phyloP scores from a whole-genome alignment of 2,888 invertebrate species.

The Eilema griseolum region DNA sequence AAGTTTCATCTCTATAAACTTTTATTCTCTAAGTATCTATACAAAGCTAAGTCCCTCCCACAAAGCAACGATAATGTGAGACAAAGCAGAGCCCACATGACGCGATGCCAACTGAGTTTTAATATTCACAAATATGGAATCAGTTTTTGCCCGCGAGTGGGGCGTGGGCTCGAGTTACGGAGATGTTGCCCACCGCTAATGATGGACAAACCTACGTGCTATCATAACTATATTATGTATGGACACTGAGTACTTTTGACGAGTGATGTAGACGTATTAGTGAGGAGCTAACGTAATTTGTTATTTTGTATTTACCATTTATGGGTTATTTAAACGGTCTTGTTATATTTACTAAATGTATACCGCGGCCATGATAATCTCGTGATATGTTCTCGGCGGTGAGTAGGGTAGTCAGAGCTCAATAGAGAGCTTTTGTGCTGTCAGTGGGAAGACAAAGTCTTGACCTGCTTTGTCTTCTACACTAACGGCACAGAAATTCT shows the following conservation, averaged over 20 bases:
- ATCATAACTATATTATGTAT: conserved; percentile 17
- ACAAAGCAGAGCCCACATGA: conserved; percentile 31
- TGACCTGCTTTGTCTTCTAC: too few species aligned
- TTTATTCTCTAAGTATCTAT: not conserved
- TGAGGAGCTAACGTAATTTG: not conserved
- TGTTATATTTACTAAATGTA: not conserved
- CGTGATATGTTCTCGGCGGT: too few species aligned
- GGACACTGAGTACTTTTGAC: conserved; percentile 3
- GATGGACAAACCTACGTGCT: conserved; percentile 35
- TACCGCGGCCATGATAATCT: too few species aligned
- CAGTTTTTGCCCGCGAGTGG: conserved; percentile 35
- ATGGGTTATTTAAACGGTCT: not conserved
- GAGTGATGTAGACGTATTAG: conserved; percentile 6
- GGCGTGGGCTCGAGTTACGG: conserved; percentile 48
- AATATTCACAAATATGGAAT: conserved; percentile 46
- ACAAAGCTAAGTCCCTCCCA: conserved; percentile 22
- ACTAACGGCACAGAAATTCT: too few species aligned
- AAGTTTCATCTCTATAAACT: not conserved
- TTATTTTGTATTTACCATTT: conserved; percentile 3
- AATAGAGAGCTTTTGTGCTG: too few species aligned
- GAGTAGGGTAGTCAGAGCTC: too few species aligned
- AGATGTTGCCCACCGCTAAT: conserved; percentile 42
- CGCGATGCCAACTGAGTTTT: conserved; percentile 30
- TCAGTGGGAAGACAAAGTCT: too few species aligned
- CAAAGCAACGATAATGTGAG: conserved; percentile 20